Conservation (phyloP, 2,797 vertebrate species). For the Pangasius krempfi region DNA sequence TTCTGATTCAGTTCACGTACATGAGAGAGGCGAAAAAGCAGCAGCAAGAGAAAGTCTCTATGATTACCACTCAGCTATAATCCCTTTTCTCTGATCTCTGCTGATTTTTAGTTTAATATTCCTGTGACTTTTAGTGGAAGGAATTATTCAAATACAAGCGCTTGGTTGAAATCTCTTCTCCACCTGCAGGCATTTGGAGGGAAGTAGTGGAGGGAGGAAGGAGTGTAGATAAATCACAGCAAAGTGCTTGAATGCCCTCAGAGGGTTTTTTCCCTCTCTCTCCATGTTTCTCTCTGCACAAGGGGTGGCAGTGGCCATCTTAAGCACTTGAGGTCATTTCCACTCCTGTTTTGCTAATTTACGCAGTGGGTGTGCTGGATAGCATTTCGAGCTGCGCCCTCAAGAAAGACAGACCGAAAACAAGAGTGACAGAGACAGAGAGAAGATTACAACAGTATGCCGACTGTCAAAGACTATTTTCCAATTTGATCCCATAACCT, state of each 20-base stretch:
- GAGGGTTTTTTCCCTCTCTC: constrained; percentile 54
- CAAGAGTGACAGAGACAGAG: constrained; percentile 1
- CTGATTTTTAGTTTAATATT: constrained; percentile 70
- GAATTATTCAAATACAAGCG: constrained; percentile 87
- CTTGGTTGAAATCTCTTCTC: constrained; percentile 83
- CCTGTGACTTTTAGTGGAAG: constrained; percentile 67
- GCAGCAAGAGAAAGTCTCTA: constrained; percentile 61
- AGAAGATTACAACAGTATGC: background rate
- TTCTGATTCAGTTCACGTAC: constrained; percentile 59
- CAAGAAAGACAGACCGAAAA: constrained; percentile 28
- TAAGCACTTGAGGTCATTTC: constrained; percentile 59
- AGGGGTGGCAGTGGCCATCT: constrained; percentile 54
- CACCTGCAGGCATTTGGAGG: constrained; percentile 76
- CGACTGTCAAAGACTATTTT: constrained; percentile 1
- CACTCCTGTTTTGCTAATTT: constrained; percentile 65
- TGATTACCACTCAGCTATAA: constrained; percentile 84
- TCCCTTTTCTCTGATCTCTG: constrained; percentile 86
- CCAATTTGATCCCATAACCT: background rate
- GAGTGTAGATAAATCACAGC: constrained; percentile 79
- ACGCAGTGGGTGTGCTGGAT: constrained; percentile 60
- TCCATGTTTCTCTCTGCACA: constrained; percentile 48
- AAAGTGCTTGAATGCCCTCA: constrained; percentile 76
- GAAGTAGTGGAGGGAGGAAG: constrained; percentile 58
- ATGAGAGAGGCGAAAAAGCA: constrained; percentile 44
- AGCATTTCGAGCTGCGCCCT: constrained; percentile 60